Base-by-base conservation (phyloP, 2,797 vertebrate species). In the Helarctos malayanus region DNA sequence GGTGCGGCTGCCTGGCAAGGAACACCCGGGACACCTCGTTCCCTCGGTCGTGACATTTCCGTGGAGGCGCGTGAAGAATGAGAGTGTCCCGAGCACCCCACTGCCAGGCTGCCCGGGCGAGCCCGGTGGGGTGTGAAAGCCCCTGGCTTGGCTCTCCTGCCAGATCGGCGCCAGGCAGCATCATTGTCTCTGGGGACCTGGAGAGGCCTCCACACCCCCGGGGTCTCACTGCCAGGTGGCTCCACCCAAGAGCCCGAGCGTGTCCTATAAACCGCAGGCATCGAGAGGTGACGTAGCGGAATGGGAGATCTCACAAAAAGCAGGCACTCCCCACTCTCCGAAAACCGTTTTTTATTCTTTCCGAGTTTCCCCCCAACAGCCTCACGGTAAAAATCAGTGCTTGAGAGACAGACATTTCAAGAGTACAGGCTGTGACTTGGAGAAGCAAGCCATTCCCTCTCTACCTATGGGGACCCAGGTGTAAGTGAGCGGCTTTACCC, bases 321-420 rank as follows among this genome's bases (percentile, higher is more conserved):
- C 73, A 87, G 82, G 84, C 86, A 16, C 57, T 52, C 92, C 69
- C 96, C 32, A 61, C 91, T 96, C 57, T 59, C 96, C 5, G 9
- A 45, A 91, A 32, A 86, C 23, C 80, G 4, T 63, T 87, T 94
- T 94, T 84, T 57, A 93, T 93, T 83, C 75, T 52, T 87, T 93
- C 78, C 95, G 79, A 94, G 95, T 94, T 96, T 96, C 89, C 93
- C 86, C 89, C 78, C 82, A 27, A 87, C 25, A 29, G 78, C 12
- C 71, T 27, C 32, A 12, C 82, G 41, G 25, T n/a, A 90, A 83
- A 32, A 49, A 91, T 56, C 80, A 12, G 35, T 7, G 81, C 91
- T 93, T 87, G 13, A 86, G 86, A 94, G 29, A 61, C 57, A 79
- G 91, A 78, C 16, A 49, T 95, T 85, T 94, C 47, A 29, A 32